Evolutionary conservation across 2,113 vertebrate genomes (phyloP).

Genomic region (Carlito syrichta): DNA sequence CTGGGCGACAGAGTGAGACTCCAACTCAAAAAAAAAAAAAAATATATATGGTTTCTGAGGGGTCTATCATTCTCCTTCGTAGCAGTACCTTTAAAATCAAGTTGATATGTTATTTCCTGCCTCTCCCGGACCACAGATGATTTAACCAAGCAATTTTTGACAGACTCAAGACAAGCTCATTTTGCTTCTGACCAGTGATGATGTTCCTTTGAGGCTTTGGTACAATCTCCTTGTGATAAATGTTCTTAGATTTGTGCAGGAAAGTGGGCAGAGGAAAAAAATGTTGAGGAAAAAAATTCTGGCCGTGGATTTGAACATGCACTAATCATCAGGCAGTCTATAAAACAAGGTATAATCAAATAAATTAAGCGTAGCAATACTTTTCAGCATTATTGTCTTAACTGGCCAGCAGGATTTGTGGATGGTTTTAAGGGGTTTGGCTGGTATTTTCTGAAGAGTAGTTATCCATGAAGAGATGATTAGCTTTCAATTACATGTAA

Average conservation of each 20-base stretch:
- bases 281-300: background rate
- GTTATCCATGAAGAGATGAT: conserved; percentile 56
- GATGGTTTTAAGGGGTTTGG: background rate
- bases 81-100: conserved; percentile 3
- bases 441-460: background rate
- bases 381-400: conserved; percentile 45
- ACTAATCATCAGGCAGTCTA: background rate
- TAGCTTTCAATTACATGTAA: conserved; percentile 55
- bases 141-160: conserved; percentile 2
- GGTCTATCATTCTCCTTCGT: background rate
- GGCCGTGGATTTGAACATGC: background rate
- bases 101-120: conserved; percentile 29
- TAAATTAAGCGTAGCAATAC: conserved; percentile 37
- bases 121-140: background rate
- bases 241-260: conserved; percentile 3
- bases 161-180: background rate
- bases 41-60: no score
- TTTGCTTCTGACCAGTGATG: background rate
- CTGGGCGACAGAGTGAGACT: no score
- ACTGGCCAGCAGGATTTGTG: background rate
- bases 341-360: conserved; percentile 43
- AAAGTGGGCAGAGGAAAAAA: background rate
- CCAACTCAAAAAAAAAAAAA: no score
- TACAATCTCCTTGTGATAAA: background rate
- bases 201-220: background rate